Percentiles rank a stretch among this genome's conserved stretches.
Evolutionary conservation across 2,113 vertebrate genomes (phyloP).

Genomic region (Petrocephalus microphthalmus): DNA sequence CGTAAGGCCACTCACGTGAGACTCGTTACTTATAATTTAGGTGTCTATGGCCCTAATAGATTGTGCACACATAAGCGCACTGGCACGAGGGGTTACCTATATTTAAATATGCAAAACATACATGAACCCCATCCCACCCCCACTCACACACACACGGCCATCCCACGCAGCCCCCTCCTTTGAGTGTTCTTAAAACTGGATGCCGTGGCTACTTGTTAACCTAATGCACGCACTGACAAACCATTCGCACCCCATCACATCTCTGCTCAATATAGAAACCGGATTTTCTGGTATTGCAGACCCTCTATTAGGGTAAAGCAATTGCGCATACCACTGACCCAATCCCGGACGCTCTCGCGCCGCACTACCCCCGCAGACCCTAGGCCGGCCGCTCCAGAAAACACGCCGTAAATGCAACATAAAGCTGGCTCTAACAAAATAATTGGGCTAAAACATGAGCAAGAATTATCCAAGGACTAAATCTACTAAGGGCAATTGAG

Average conservation of each 20-base stretch:
- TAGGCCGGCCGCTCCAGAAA: background rate
- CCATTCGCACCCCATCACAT: conserved; percentile 80
- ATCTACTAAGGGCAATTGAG: background rate
- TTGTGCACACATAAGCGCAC: conserved; percentile 2
- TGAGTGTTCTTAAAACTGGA: conserved; percentile 50
- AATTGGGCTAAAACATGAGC: background rate
- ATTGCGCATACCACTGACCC: conserved; percentile 26
- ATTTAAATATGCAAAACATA: conserved; percentile 10
- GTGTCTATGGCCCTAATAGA: background rate
- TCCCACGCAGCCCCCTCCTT: conserved; percentile 34
- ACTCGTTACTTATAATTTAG: background rate
- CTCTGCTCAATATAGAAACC: conserved; percentile 71
- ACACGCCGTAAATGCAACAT: background rate
- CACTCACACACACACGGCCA: background rate
- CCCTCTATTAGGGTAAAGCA: conserved; percentile 48
- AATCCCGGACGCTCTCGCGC: conserved; percentile 35
- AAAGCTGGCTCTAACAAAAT: background rate
- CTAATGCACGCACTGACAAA: conserved; percentile 69
- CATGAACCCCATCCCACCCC: conserved; percentile 20
- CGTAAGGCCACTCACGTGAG: background rate
- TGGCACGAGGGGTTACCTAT: background rate
- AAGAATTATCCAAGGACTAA: background rate
- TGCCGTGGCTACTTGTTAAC: conserved; percentile 73
- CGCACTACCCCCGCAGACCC: conserved; percentile 4
- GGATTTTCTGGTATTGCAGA: conserved; percentile 75